Conservation (phyloP, 2,888 invertebrate species). For the Pheosia tremula region DNA sequence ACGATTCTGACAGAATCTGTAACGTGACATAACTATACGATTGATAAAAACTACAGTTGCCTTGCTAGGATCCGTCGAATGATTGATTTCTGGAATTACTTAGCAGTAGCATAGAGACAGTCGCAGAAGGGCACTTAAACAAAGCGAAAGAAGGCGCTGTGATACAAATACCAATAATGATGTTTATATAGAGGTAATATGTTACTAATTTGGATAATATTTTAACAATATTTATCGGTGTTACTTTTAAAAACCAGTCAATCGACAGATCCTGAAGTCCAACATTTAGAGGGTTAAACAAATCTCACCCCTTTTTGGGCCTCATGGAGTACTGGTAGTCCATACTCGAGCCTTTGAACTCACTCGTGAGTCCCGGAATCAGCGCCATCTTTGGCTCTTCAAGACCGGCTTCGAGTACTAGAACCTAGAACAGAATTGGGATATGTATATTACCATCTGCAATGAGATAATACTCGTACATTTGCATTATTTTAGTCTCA, state of each 20-base stretch:
- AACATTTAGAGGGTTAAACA: slow-evolving; percentile 1
- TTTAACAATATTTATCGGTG: background rate
- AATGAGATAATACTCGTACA: too few species aligned
- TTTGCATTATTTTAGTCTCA: too few species aligned
- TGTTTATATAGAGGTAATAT: too few species aligned
- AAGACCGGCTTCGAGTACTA: slow-evolving; percentile 71
- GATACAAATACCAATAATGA: too few species aligned
- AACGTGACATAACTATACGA: slow-evolving; percentile 50
- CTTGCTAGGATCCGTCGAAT: slow-evolving; percentile 29
- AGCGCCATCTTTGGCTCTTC: slow-evolving; percentile 75
- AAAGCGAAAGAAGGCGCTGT: too few species aligned
- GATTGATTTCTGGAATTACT: slow-evolving; percentile 14
- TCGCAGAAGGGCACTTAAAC: too few species aligned
- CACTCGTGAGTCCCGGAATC: slow-evolving; percentile 74
- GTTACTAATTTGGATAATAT: too few species aligned
- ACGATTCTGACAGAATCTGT: slow-evolving; percentile 74
- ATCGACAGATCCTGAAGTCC: slow-evolving; percentile 34
- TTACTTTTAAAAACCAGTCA: slow-evolving; percentile 18
- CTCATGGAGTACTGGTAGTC: slow-evolving; percentile 77
- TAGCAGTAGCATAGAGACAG: background rate
- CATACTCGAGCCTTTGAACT: slow-evolving; percentile 69
- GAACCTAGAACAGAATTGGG: slow-evolving; percentile 46
- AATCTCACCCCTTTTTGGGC: slow-evolving; percentile 71
- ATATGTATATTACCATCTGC: background rate
- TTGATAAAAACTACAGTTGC: slow-evolving; percentile 47